Evolutionary conservation across 92 coral and sea anemone species (phyloP).

Genomic region (Phenganax subtilis): DNA sequence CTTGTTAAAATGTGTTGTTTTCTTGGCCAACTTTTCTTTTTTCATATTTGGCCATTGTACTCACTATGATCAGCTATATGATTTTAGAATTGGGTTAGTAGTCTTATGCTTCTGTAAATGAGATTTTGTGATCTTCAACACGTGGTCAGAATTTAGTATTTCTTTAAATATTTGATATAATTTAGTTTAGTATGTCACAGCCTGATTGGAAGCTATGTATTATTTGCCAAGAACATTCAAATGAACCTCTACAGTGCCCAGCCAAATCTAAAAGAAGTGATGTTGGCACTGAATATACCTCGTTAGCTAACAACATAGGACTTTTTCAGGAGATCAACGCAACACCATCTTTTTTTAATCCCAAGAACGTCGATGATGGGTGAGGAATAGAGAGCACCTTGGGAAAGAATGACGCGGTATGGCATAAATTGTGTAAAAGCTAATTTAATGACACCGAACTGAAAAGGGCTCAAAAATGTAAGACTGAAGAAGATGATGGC

Average conservation of each 20-base stretch:
- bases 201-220: constrained; percentile 49
- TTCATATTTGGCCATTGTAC: too few relatives aligned
- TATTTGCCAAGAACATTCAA: constrained; percentile 42
- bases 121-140: too few relatives aligned
- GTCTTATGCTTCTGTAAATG: too few relatives aligned
- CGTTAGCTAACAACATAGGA: constrained; percentile 36
- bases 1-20: too few relatives aligned
- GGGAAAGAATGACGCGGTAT: constrained; percentile 26
- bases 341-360: constrained; percentile 33
- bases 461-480: constrained; percentile 38
- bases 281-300: constrained; percentile 44
- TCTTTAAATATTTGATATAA: constrained; percentile 5
- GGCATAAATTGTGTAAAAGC: constrained; percentile 44
- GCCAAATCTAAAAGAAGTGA: constrained; percentile 51
- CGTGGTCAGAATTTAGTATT: background rate
- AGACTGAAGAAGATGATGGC: constrained; percentile 2
- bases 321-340: constrained; percentile 38
- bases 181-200: too few relatives aligned
- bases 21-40: too few relatives aligned
- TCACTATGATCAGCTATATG: too few relatives aligned
- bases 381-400: constrained; percentile 41
- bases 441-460: constrained; percentile 42
- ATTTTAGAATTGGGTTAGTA: too few relatives aligned
- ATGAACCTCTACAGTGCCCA: constrained; percentile 51
- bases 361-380: constrained; percentile 42